phyloP scores from a whole-genome alignment of 2,888 invertebrate genomes.

The Dinocampus coccinellae region DNA sequence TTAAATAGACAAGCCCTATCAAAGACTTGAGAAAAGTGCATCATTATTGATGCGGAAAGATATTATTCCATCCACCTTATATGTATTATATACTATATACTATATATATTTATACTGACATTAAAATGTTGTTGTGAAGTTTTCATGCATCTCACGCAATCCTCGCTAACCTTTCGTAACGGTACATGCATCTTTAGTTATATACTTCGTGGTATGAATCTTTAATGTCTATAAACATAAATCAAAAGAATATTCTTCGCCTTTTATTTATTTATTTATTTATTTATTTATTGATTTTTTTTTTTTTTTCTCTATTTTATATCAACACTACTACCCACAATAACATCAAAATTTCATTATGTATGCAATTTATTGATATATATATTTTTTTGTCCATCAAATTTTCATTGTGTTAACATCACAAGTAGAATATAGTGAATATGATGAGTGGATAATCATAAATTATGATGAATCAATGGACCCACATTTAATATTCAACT shows the following conservation, averaged over 20 bases:
- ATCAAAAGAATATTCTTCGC: conserved; percentile 39
- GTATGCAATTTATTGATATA: background rate
- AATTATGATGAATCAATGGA: conserved; percentile 27
- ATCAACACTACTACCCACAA: background rate
- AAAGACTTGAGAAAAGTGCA: background rate
- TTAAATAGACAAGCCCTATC: background rate
- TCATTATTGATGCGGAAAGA: background rate
- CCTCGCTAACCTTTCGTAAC: conserved; percentile 47
- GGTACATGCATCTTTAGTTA: conserved; percentile 54
- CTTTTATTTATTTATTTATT: background rate
- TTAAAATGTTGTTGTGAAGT: background rate
- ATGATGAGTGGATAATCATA: background rate
- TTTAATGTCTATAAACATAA: conserved; percentile 43
- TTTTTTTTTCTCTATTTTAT: background rate
- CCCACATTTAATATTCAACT: conserved; percentile 12
- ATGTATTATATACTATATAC: background rate
- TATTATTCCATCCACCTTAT: background rate
- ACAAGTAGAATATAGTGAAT: background rate
- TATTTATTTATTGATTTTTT: background rate
- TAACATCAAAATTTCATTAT: background rate
- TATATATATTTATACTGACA: background rate
- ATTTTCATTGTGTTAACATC: background rate
- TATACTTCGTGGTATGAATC: conserved; percentile 41
- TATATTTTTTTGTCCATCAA: background rate
- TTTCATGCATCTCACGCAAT: conserved; percentile 31